Base-by-base conservation (phyloP, 2,888 invertebrate genomes). In the Sipha maydis region DNA sequence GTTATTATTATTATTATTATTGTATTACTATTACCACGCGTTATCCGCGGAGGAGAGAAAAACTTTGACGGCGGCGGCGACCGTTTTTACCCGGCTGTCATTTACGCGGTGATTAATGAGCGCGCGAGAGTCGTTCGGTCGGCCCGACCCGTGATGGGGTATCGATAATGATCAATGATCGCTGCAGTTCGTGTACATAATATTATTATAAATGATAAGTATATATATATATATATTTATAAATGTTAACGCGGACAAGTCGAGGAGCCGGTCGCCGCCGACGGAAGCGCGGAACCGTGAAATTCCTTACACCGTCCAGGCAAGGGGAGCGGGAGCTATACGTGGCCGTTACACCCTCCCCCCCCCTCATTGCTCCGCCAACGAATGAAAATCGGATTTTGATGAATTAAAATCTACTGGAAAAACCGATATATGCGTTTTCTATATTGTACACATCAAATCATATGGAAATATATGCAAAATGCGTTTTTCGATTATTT, bases 71-170 rank as follows among this genome's bases (percentile, higher is more conserved):
- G 75, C 78, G 83, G 56, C 84, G 77, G 14, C 75, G 75, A 54
- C 89, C 82, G 89, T 89, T 90, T 89, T 85, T 38, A 76, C 88
- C 77, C 89, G 77, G 82, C 82, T 79, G 83, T 85, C 84, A 69
- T 69, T 77, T 78, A 48, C 28, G 84, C 67, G 78, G 67, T 85
- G 85, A 85, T 85, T 85, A 85, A 85, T 78, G 77, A 38, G 41
- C 34, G 76, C 76, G n/a, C 54, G 83, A n/a, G 56, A 34, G 83
- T 75, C 89, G 79, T 85, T 28, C 89, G 85, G 28, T 28, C 71
- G 78, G 54, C 41, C 41, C 41, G 56, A 75, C 83, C 83, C 79
- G 89, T 67, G 89, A 77, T 56, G 78, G 85, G 79, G 56, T 56
- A 71, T 79, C 85, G 85, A 86, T 86, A 86, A 86, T 86, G 85